phyloP scores from a whole-genome alignment of 2,888 invertebrate species.

The Microplitis deprimator region DNA sequence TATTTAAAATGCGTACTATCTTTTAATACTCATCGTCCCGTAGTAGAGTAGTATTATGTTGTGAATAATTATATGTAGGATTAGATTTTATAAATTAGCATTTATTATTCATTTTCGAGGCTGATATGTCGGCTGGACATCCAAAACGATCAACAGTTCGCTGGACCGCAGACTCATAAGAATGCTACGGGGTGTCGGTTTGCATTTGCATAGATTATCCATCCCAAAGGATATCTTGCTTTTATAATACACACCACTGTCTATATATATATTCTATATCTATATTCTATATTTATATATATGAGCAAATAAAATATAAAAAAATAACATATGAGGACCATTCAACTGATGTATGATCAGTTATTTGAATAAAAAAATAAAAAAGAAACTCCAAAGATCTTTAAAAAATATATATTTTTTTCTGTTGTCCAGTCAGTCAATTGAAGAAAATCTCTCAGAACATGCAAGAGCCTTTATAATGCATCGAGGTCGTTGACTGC shows the following conservation, averaged over 20 bases:
- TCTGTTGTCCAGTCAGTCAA: slow-evolving; percentile 9
- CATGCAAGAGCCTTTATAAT: not conserved
- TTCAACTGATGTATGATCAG: not conserved
- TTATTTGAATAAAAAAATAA: not conserved
- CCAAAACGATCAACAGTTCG: slow-evolving; percentile 26
- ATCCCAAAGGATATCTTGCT: slow-evolving; percentile 45
- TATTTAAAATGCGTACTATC: not conserved
- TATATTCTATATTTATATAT: not conserved
- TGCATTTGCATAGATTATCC: slow-evolving; percentile 53
- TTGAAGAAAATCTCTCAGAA: not conserved
- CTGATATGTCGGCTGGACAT: slow-evolving; percentile 8
- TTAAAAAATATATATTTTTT: slow-evolving; percentile 40
- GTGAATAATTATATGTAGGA: slow-evolving; percentile 31
- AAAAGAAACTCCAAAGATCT: not conserved
- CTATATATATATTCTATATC: slow-evolving; percentile 9
- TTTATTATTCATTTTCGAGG: slow-evolving; percentile 28
- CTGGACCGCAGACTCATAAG: slow-evolving; percentile 32
- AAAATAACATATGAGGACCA: not conserved
- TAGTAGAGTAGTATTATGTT: not conserved
- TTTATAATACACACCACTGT: slow-evolving; percentile 5
- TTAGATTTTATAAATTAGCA: slow-evolving; percentile 18
- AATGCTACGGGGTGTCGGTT: slow-evolving; percentile 48
- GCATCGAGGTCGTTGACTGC: slow-evolving; percentile 26
- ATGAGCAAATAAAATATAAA: slow-evolving; percentile 3
- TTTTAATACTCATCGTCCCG: not conserved